phyloP scores from a whole-genome alignment of 2,113 vertebrate species.

The Notarius lentiginosus region DNA sequence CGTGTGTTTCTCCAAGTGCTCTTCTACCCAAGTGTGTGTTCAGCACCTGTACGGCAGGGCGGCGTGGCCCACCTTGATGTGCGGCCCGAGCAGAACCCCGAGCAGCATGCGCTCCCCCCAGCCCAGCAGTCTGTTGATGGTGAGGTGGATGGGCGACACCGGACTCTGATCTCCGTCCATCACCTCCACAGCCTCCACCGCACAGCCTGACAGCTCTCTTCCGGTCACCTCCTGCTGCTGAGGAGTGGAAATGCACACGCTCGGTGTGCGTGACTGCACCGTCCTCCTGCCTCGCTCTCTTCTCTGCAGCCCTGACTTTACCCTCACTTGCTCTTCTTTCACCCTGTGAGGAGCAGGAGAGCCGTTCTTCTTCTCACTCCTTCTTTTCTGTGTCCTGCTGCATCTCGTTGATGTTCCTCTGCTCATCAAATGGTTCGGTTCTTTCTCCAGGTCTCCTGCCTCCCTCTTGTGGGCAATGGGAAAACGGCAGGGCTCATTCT shows the following conservation, averaged over 20 bases:
- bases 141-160: slow-evolving; percentile 65
- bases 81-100: slow-evolving; percentile 62
- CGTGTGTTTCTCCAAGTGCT: neutral
- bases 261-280: slow-evolving; percentile 9
- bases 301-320: slow-evolving; percentile 1
- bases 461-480: slow-evolving; percentile 36
- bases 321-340: slow-evolving; percentile 23
- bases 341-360: slow-evolving; percentile 1
- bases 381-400: slow-evolving; percentile 34
- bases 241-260: neutral
- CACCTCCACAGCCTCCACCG: slow-evolving; percentile 51
- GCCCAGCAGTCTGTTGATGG: slow-evolving; percentile 69
- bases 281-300: slow-evolving; percentile 17
- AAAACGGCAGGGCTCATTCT: neutral
- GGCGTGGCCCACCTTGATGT: slow-evolving; percentile 69
- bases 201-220: slow-evolving; percentile 31
- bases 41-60: slow-evolving; percentile 69
- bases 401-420: slow-evolving; percentile 21
- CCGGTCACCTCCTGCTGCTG: slow-evolving; percentile 33
- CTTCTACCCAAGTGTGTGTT: slow-evolving; percentile 22
- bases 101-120: slow-evolving; percentile 74
- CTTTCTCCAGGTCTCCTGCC: neutral
- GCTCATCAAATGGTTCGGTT: neutral
- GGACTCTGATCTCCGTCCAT: slow-evolving; percentile 48
- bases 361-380: slow-evolving; percentile 2